Evolutionary conservation across 2,113 vertebrate species (phyloP), one percentile per base, ranked within the genome.

Genomic region (Oophaga pumilio): DNA sequence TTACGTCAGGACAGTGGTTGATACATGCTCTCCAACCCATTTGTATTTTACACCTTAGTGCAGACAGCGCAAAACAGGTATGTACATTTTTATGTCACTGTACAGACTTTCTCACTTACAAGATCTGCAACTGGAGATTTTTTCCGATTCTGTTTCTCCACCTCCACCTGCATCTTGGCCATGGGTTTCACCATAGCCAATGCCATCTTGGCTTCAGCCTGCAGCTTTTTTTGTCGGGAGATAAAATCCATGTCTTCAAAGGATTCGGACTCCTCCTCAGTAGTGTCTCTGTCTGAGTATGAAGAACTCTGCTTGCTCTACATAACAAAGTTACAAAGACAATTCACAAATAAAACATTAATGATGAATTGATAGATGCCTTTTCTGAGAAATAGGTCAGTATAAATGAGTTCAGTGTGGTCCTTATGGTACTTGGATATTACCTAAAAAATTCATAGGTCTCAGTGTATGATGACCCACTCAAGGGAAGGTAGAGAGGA

Each of bases 81-180:
- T 11, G 8, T 11, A 9, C 6, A 1, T 4, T 56, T 1, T 56
- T 56, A 56, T 11, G 12, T 11, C 8, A n/a, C 10, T 64, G 22
- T 64, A n/a, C 62, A n/a, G 62, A 10, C 6, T 69, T 7, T 57
- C 11, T 68, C 8, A 82, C 97, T 95, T 89, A 99, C 98, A 89
- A 99, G 96, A 90, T 99, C 98, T 0, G 97, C 98, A 86, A 99
- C 98, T 0, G 98, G 98, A 0, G 98, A 99, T 90, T 99, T 99
- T 93, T 99, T 99, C 90, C 98, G 96, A 91, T 99, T 99, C 93
- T 99, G 98, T 88, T 98, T 99, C 89, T 99, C 98, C 94, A 99
- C 98, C 92, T 99, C 97, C 76, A 99, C 98, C 93, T 99, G 98
- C 98, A 99, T 99, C 93, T 98, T 99, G 90, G 98, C 98, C 98